Evolutionary conservation across 1,140 invertebrate species (phyloP), one percentile per base, ranked within the genome.

Genomic region (Conopomorpha cramerella): DNA sequence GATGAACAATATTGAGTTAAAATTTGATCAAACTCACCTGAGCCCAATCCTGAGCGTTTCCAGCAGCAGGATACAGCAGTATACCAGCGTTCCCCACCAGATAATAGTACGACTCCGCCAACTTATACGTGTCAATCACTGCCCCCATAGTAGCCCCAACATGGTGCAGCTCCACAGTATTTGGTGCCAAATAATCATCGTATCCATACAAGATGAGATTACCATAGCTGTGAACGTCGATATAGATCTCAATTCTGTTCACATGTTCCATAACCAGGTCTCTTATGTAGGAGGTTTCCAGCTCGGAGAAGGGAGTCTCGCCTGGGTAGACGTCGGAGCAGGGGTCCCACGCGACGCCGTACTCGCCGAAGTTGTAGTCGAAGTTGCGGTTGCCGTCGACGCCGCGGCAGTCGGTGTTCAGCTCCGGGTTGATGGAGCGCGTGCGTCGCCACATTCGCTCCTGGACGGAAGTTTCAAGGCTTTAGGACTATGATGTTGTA

Each of bases 301-400:
- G 74, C 68, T 93, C 91, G 0, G 90, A 92, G 52, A 91, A 90
- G 1, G 87, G 56, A 13, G 65, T 48, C 0, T 79, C 65, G 8
- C 91, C 90, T 34, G 86, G 85, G 53, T 84, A 93, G 6, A 83
- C 86, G 11, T 90, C 84, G 14, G 79, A 79, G 65, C 91, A 93
- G 2, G 86, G 84, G 50, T 81, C 53, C 1, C 52, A 58, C 17
- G 82, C 85, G 3, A 79, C 79, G 3, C 81, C 82, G 2, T 46
- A 46, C 1, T 63, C 78, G 33, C 70, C 70, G 77, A 80, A 85
- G 28, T 76, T 45, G 40, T 70, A 77, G 18, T 79, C 82, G 37
- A 81, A 86, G 51, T 85, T 85, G 7, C 83, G 61, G 49, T 86
- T 85, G 0, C 73, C 66, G 38, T 86, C 84, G 0, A 79, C 77